Evolutionary conservation across 2,797 vertebrate genomes (phyloP), one percentile per base, ranked within the genome.

Genomic region (Typhlichthys eigenmanni): DNA sequence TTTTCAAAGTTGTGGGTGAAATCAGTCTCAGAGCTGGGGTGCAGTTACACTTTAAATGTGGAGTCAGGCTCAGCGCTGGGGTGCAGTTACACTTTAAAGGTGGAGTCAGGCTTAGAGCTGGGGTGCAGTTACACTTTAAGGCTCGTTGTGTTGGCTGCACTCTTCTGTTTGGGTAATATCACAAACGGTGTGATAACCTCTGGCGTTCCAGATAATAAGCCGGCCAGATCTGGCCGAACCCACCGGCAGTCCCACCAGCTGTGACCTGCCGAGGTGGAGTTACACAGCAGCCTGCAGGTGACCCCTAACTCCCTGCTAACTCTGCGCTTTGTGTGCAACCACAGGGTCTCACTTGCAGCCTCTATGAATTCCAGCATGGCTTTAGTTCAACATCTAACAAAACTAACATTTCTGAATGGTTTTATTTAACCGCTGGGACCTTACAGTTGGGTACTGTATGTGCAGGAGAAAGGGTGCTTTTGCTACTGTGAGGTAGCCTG

Each of bases 201-300:
- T 87, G 90, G 90, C 76, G 82, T 92, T 93, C 86, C 90, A 93
- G 92, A 93, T 93, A 45, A 90, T 85, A 92, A 81, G 76, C 79
- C 81, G 46, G 79, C 72, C 87, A 82, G 83, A 84, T 79, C 88
- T 80, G 76, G 84, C 58, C 83, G 83, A 75, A 64, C 68, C 70
- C 80, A 55, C 47, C 88, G 91, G 76, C 84, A 90, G 69, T 88
- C 90, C 85, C 90, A 93, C 85, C 88, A 90, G 64, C 87, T 93
- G 84, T 93, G 91, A 94, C 85, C 88, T 79, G 74, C 83, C 81
- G 85, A 90, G 80, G 75, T 82, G 84, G 78, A 87, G 76, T 76
- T 79, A 75, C 76, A 86, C 83, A 82, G 86, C 69, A 57, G 69
- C 84, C 85, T 85, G 76, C 90, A 93, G 92, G 92, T 92, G 91